These are phyloP conservation scores for Pseudochaenichthys georgianus DNA, from an alignment of 2,797 vertebrate genomes.

Conservation along the genomic window DNA sequence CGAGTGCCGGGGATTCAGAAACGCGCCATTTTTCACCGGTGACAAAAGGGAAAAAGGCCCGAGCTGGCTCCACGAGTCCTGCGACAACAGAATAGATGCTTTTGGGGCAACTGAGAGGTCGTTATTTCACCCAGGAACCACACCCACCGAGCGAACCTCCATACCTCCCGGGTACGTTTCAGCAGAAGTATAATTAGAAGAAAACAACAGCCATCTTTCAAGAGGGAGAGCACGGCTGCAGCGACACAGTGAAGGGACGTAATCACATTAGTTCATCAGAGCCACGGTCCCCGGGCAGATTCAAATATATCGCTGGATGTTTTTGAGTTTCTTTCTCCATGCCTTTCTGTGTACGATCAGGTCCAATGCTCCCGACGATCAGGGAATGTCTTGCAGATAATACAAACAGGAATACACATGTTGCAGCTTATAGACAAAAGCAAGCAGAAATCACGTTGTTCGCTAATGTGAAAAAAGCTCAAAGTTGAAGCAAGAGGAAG, in stretches of 20 bases:
- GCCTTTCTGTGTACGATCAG: slow-evolving; percentile 10
- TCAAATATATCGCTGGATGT: slow-evolving; percentile 50
- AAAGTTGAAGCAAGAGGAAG: not conserved
- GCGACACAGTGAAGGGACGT: slow-evolving; percentile 44
- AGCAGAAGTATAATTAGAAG: slow-evolving; percentile 68
- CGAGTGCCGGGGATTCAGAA: slow-evolving; percentile 68
- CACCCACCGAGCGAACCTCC: slow-evolving; percentile 39
- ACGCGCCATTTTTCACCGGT: slow-evolving; percentile 78
- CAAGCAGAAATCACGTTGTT: not conserved
- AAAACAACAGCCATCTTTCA: slow-evolving; percentile 74
- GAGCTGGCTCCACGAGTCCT: slow-evolving; percentile 55
- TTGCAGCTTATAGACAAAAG: slow-evolving; percentile 16
- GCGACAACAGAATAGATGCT: slow-evolving; percentile 68
- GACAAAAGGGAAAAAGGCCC: slow-evolving; percentile 74
- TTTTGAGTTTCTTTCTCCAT: not conserved
- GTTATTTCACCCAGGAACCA: slow-evolving; percentile 61
- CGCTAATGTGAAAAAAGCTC: not conserved
- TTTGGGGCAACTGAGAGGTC: slow-evolving; percentile 52
- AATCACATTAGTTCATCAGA: slow-evolving; percentile 61
- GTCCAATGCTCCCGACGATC: slow-evolving; percentile 7
- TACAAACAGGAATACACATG: not conserved
- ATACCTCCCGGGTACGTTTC: slow-evolving; percentile 61
- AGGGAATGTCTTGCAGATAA: slow-evolving; percentile 10
- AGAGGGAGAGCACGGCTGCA: slow-evolving; percentile 32
- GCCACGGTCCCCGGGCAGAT: slow-evolving; percentile 46